Evolutionary conservation across 2,113 vertebrate species (phyloP).

Genomic region (Phrynosoma platyrhinos): DNA sequence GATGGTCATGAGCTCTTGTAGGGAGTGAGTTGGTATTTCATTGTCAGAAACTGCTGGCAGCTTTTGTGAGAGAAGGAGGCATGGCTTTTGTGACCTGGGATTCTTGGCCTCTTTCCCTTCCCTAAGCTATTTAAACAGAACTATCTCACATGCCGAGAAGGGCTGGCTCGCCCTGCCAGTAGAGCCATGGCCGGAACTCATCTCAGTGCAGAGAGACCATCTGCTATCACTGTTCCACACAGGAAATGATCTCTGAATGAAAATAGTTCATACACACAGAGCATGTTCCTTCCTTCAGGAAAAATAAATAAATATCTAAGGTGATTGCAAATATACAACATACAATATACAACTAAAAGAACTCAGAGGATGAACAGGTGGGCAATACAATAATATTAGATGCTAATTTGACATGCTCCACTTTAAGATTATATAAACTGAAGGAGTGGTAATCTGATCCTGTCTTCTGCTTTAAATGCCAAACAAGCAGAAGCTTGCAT

Average conservation of each 20-base stretch:
- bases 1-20: constrained; percentile 42
- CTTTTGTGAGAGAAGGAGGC: constrained; percentile 34
- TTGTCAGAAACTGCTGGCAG: constrained; percentile 63
- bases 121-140: constrained; percentile 69
- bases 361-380: neutral
- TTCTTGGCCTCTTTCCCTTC: constrained; percentile 67
- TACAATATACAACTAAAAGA: neutral
- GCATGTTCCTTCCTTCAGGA: constrained; percentile 64
- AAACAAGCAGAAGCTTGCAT: too few relatives aligned
- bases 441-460: too few relatives aligned
- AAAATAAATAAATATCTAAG: constrained; percentile 51
- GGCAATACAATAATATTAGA: neutral
- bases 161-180: constrained; percentile 73
- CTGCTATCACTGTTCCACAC: constrained; percentile 74
- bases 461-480: neutral
- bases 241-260: constrained; percentile 73
- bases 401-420: neutral
- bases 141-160: constrained; percentile 65
- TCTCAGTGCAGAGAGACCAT: constrained; percentile 69
- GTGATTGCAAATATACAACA: constrained; percentile 31
- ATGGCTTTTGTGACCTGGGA: constrained; percentile 50
- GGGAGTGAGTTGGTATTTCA: constrained; percentile 19
- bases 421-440: neutral
- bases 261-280: constrained; percentile 58
- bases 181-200: constrained; percentile 73